Conservation (phyloP, 1,140 invertebrate species). For the Psix sp. region DNA sequence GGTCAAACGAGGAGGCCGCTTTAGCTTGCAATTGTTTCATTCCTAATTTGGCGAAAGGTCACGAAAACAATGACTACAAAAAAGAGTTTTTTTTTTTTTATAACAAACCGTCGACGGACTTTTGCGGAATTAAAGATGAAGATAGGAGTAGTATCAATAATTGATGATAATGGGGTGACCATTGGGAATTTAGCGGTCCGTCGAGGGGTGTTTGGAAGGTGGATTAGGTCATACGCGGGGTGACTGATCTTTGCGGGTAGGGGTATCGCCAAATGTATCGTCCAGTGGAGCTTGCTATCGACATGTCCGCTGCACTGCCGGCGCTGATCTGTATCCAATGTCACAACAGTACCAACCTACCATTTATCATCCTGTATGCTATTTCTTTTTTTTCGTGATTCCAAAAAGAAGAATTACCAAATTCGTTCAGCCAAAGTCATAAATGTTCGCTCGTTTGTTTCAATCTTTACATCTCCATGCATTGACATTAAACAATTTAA, state of each 20-base stretch:
- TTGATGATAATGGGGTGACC: slow-evolving; percentile 73
- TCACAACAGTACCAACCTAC: too few relatives aligned
- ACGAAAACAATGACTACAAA: slow-evolving; percentile 7
- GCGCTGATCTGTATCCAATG: slow-evolving; percentile 62
- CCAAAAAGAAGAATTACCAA: too few relatives aligned
- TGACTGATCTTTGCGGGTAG: slow-evolving; percentile 47
- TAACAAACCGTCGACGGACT: background rate
- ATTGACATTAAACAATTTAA: too few relatives aligned
- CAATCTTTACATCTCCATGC: too few relatives aligned
- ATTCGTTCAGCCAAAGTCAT: too few relatives aligned
- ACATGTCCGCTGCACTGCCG: slow-evolving; percentile 74
- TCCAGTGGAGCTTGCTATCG: slow-evolving; percentile 75
- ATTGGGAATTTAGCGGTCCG: slow-evolving; percentile 74
- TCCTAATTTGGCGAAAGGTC: slow-evolving; percentile 5
- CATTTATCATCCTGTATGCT: too few relatives aligned
- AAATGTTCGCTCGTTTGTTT: too few relatives aligned
- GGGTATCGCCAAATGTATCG: slow-evolving; percentile 74
- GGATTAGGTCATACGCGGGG: slow-evolving; percentile 46
- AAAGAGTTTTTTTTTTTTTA: background rate
- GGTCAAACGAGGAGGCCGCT: too few relatives aligned
- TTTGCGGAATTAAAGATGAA: slow-evolving; percentile 22
- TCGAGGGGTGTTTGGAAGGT: slow-evolving; percentile 53
- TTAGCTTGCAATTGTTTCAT: too few relatives aligned
- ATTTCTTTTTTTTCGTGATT: too few relatives aligned
- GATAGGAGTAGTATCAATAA: slow-evolving; percentile 71